Evolutionary conservation across 2,888 invertebrate genomes (phyloP), one percentile per base, ranked within the genome.

Genomic region (Leucania comma): DNA sequence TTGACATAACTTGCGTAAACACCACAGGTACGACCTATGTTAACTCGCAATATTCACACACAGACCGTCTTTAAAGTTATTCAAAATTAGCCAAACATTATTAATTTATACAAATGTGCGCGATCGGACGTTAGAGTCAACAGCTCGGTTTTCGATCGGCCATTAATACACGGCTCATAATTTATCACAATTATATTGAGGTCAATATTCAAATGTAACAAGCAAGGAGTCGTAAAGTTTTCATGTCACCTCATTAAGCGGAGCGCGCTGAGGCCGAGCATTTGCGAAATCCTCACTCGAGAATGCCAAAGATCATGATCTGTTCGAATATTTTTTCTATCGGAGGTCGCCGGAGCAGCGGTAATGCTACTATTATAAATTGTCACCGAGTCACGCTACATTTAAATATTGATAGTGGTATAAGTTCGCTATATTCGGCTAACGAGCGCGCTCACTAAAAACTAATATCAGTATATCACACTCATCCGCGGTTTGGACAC

Each of bases 401-500:
- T 94, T 93, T 90, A 74, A 92, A 93, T 92, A 93, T 93, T 91
- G 93, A 92, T 92, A 91, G 91, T 87, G 88, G 72, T 77, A 80
- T 75, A 78, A 71, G 90, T 92, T 93, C 86, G 92, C 93, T 89
- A 92, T 87, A 90, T 89, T 90, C 90, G 90, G 86, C 90, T 93
- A 94, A 94, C 93, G 92, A 94, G 91, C 90, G 88, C 82, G 88
- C 81, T 86, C 91, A 90, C 91, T 90, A 93, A 92, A 92, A 93
- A 91, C 90, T 90, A 91, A 94, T 94, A 93, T 91, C 95, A 92
- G 93, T 95, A 95, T 93, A 94, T 95, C 94, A 95, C 93, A 88
- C 89, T 90, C 93, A 92, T 93, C 93, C 91, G 92, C 92, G 90
- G 91, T 92, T 93, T 81, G 91, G 92, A 90, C 90, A 90, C 90